Base-by-base conservation (phyloP, 2,797 vertebrate genomes). In the Cirrhinus molitorella region DNA sequence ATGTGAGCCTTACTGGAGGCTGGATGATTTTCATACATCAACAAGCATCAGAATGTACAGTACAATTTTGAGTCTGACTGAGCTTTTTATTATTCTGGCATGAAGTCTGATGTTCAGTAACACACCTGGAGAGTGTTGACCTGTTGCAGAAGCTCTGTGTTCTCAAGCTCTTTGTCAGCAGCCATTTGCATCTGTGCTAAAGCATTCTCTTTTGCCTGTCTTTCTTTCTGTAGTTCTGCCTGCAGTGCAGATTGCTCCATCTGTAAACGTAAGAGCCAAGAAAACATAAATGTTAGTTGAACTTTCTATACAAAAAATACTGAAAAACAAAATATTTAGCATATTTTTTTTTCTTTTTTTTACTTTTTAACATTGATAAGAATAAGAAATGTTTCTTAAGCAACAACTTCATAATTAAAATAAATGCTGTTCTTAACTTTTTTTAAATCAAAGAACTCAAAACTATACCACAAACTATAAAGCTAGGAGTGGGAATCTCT, bases 211-310 rank as follows among this genome's bases (percentile, higher is more conserved):
- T 95, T 90, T 16, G 94, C 91, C 25, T 94, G 92, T 66, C 91
- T 93, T 88, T 96, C 95, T 85, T 95, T 95, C 81, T 93, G 90
- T 77, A 96, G 92, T 81, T 96, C 95, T 34, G 88, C 93, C 79
- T 95, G 93, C 81, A 96, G 89, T 13, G 94, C 91, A 59, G 94
- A 93, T 5, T 94, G 89, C 80, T 97, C 95, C 87, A 95, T 88
- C 96, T 96, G 79, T 34, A 66, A 68, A 49, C 61, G 66, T 2
- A 53, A 2, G 70, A 31, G 28, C 17, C 28, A 81, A 43, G 34
- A 25, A 34, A 53, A 78, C 6, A 21, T 21, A 51, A 34, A 73
- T 37, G 71, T 2, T 34, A 2, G 31, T 34, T 34, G 31, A 34
- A 34, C 31, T 34, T 4, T 34, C 31, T n/a, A n/a, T n/a, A n/a